Percentiles rank a stretch among this genome's conserved stretches.
Conservation (phyloP, 35 echinoderm and acorn worm genomes). For the Strongylocentrotus purpuratus region DNA sequence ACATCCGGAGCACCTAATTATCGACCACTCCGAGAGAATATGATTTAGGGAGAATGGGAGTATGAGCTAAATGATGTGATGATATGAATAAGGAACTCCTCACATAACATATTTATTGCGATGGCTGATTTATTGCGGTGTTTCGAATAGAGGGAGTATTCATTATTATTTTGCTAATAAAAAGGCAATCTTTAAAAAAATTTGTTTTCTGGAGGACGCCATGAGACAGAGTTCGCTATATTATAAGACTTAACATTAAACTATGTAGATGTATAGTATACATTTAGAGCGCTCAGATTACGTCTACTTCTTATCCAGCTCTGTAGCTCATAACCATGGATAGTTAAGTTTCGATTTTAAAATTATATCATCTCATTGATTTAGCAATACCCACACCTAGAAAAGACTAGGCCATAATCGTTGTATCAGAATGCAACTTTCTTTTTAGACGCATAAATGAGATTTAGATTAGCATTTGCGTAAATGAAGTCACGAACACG, state of each 20-base stretch:
- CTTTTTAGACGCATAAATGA: neutral
- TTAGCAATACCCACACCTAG: neutral
- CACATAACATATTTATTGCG: neutral
- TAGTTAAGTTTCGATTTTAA: neutral
- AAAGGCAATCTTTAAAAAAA: too few species aligned
- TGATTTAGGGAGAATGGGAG: neutral
- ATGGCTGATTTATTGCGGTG: neutral
- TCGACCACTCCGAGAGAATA: neutral
- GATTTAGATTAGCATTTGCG: slow-evolving; percentile 3
- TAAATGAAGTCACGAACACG: slow-evolving; percentile 29
- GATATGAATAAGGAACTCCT: neutral
- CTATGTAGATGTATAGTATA: too few species aligned
- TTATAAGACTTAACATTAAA: too few species aligned
- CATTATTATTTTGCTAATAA: too few species aligned
- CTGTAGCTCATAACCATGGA: neutral
- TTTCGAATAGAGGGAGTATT: neutral
- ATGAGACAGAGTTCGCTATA: too few species aligned
- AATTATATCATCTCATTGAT: neutral
- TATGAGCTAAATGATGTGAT: neutral
- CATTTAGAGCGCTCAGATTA: neutral
- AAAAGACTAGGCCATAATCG: neutral
- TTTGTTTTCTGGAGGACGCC: too few species aligned
- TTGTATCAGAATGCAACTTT: neutral
- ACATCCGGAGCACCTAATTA: neutral
- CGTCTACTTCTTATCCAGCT: neutral